These are phyloP conservation scores for Spodoptera exigua DNA, from an alignment of 2,888 invertebrate species.

Conservation along the genomic window DNA sequence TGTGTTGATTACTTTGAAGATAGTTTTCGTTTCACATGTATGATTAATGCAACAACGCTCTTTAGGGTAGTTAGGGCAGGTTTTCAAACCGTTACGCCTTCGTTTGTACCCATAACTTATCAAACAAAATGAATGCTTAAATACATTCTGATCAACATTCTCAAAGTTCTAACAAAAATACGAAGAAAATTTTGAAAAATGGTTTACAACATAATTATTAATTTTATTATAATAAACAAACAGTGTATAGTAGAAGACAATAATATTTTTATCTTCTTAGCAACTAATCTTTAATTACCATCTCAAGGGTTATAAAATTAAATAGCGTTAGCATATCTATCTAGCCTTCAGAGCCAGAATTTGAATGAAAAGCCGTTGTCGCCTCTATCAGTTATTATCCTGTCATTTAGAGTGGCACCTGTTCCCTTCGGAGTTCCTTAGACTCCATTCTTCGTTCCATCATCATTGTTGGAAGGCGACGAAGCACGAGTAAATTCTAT, in stretches of 20 bases:
- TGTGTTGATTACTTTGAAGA: conserved; percentile 1
- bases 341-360: conserved; percentile 47
- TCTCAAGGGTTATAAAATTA: conserved; percentile 18
- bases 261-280: not conserved
- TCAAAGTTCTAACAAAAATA: too few species aligned
- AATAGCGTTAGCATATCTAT: conserved; percentile 19
- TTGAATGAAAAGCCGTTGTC: conserved; percentile 54
- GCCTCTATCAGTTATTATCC: conserved; percentile 59
- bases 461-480: conserved; percentile 29
- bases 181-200: too few species aligned
- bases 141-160: too few species aligned
- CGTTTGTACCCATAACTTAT: too few species aligned
- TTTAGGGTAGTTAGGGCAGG: too few species aligned
- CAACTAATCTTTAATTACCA: conserved; percentile 12
- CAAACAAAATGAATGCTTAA: too few species aligned
- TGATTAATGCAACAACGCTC: not conserved
- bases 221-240: too few species aligned
- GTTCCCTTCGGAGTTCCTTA: conserved; percentile 24
- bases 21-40: not conserved
- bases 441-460: conserved; percentile 24
- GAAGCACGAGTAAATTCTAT: conserved; percentile 15
- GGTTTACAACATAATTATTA: too few species aligned
- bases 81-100: too few species aligned
- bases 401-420: conserved; percentile 59
- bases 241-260: too few species aligned